Base-by-base conservation (phyloP, 2,888 invertebrate genomes). In the Cordilura impudica region DNA sequence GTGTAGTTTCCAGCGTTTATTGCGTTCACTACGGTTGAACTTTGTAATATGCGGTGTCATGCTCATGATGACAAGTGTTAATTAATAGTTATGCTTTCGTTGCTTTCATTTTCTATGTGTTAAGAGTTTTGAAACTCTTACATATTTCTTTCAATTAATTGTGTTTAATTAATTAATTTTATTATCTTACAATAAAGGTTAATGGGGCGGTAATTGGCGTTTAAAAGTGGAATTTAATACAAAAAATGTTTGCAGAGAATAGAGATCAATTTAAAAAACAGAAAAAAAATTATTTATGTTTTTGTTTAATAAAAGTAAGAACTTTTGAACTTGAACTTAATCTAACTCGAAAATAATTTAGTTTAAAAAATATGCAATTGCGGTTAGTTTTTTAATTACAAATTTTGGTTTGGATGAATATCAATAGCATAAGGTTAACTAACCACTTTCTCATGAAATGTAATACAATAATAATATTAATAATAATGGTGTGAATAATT, bases 91-190 rank as follows among this genome's bases (percentile, higher is more conserved):
- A 54, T 54, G 10, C 5, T 18, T 18, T 19, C 7, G 18, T 56
- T 56, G n/a, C 10, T 56, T 19, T 8, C 2, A 1, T 12, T 19
- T 26, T 14, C 1, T 51, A 23, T 51, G n/a, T 29, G 3, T 54
- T 54, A 6, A 31, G 4, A 19, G 35, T 35, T 35, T 29, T 35
- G 19, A 56, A 56, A 56, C n/a, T 35, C 12, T 54, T 35, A n/a
- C n/a, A n/a, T n/a, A 54, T 39, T 56, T n/a, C 1, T 39, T 21
- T 39, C n/a, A 39, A 58, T 58, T 58, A 58, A 58, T 58, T 58
- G 39, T 21, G n/a, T 58, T 58, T 39, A 58, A 35, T 56, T 35
- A 35, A 12, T 56, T 53, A 23, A n/a, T 26, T 31, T 35, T 35
- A 35, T n/a, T n/a, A 35, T 35, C 4, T 3, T 56, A 21, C 12